These are phyloP conservation scores for Plotosus lineatus DNA, from an alignment of 2,113 vertebrate genomes.

Conservation along the genomic window DNA sequence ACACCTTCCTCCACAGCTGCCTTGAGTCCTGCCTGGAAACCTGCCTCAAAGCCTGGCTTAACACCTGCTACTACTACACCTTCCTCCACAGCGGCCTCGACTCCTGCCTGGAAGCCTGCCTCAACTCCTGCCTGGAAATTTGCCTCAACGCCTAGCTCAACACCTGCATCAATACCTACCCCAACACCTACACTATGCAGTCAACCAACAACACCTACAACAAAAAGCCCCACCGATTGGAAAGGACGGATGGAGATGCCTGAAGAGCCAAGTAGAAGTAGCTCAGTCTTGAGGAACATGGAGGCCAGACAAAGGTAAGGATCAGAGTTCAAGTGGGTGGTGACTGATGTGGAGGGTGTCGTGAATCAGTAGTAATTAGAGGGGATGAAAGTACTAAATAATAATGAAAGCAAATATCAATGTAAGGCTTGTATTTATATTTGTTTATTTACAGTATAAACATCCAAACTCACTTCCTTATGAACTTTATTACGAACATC, in stretches of 20 bases:
- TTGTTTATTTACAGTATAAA: neutral
- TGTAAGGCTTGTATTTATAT: neutral
- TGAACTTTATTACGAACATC: neutral
- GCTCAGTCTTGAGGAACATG: slow-evolving; percentile 66
- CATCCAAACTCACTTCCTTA: neutral
- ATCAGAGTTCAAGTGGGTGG: neutral
- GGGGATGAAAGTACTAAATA: neutral
- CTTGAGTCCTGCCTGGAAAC: no score
- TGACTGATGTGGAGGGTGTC: neutral
- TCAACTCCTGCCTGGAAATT: no score
- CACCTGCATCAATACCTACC: no score
- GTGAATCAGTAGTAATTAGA: neutral
- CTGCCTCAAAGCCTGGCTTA: no score
- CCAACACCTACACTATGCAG: slow-evolving; percentile 29
- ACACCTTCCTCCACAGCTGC: neutral
- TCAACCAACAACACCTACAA: neutral
- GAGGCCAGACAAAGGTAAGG: slow-evolving; percentile 73
- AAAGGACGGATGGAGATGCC: neutral
- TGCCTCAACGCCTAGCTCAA: no score
- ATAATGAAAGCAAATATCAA: neutral
- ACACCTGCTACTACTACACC: neutral
- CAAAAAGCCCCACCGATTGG: slow-evolving; percentile 28
- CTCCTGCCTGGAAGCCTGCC: neutral
- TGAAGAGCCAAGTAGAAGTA: slow-evolving; percentile 55
- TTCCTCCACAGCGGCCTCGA: no score